These are phyloP conservation scores for Bolinopsis microptera DNA, from an alignment of 37 sponge, comb jelly and placozoan species.

Conservation along the genomic window DNA sequence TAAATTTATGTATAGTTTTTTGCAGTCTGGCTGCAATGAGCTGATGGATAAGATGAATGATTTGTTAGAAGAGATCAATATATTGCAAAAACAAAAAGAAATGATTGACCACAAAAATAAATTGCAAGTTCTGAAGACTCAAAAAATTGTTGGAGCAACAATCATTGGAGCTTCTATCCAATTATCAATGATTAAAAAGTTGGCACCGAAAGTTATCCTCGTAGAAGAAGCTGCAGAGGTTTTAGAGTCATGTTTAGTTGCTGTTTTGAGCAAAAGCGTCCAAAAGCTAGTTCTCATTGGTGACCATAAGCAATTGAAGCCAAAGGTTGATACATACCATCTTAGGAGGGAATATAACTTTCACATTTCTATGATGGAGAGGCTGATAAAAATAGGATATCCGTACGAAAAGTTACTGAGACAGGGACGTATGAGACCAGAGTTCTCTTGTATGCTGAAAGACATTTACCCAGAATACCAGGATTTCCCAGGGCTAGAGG, in stretches of 20 bases:
- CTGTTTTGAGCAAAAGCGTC: constrained; percentile 79
- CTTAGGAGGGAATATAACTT: constrained; percentile 74
- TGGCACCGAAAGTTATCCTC: constrained; percentile 85
- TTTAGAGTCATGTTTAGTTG: constrained; percentile 86
- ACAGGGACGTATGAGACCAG: constrained; percentile 93
- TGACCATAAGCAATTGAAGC: constrained; percentile 92
- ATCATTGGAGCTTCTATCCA: constrained; percentile 93
- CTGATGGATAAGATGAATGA: not conserved
- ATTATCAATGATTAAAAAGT: constrained; percentile 68
- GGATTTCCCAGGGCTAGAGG: not conserved
- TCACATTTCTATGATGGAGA: constrained; percentile 89
- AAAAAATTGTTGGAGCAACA: constrained; percentile 89
- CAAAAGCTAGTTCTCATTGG: constrained; percentile 92
- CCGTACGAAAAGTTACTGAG: constrained; percentile 69
- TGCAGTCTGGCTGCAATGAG: not conserved
- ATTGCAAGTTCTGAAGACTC: constrained; percentile 63
- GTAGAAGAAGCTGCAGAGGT: constrained; percentile 98
- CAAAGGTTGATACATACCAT: constrained; percentile 76
- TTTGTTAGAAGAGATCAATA: constrained; percentile 6
- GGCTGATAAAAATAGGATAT: constrained; percentile 70
- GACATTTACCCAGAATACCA: constrained; percentile 74
- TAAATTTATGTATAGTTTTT: not conserved
- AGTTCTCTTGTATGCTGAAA: constrained; percentile 75
- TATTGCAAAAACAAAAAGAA: not conserved
- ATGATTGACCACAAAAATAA: constrained; percentile 2